Base-by-base conservation (phyloP, 1,140 invertebrate species). In the Tribolium castaneum region DNA sequence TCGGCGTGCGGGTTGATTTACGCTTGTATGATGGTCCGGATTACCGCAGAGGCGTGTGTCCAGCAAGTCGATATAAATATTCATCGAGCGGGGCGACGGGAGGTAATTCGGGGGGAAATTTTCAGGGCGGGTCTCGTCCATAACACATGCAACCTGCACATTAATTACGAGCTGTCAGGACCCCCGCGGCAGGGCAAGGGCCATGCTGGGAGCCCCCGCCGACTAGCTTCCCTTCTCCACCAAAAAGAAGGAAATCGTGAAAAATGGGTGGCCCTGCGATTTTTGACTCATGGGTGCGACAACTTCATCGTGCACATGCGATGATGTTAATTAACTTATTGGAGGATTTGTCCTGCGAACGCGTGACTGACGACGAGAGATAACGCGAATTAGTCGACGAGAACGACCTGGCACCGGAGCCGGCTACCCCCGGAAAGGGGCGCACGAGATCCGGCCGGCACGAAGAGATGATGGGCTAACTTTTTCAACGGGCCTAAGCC, bases 131-230 rank as follows among this genome's bases (percentile, higher is more conserved):
- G 76, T 77, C 76, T 77, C 77, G 70, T 75, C 71, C 71, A 74
- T 73, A 80, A 78, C 75, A 80, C 80, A 80, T 80, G 80, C 80
- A 80, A 80, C 80, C 80, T 80, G 80, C 77, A 80, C 80, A 80
- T 80, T 78, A 80, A 80, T 80, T 80, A 80, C 80, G 71, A 70
- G 39, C 80, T 80, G 80, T 78, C 80, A 78, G 66, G 80, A 71
- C 80, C 80, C 80, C 77, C 73, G 80, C 74, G 52, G 80, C 73
- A 80, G 77, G 77, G 80, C 74, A 78, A 80, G 80, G 80, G 80
- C 80, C 80, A 78, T 70, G 75, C 80, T 74, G 80, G 35, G 80
- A 72, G 72, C 80, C 77, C 80, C 80, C 77, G 77, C 70, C 75
- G 80, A 52, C 74, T 75, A 54, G 66, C 75, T 78, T 78, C 77